Evolutionary conservation across 1,140 invertebrate species (phyloP), one percentile per base, ranked within the genome.

Genomic region (Hypothenemus hampei): DNA sequence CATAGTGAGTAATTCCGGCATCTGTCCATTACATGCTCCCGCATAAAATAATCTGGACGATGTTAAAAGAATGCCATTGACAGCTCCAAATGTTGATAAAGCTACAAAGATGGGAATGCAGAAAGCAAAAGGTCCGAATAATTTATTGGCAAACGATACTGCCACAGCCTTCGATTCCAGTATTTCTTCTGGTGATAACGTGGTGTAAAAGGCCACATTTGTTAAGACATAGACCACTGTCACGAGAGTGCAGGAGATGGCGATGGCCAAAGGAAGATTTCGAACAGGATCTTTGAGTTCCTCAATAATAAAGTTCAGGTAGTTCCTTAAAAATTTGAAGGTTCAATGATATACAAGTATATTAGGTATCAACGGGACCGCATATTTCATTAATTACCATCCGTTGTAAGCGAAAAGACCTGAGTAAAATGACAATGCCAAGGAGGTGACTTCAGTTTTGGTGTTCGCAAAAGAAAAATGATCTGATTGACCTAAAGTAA

Each of bases 331-430:
- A 71, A 20, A n/a, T n/a, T n/a, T n/a, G 26, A 31, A 31, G 13
- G 13, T 31, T 13, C 3, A 8, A 3, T 3, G 13, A 31, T 1
- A 13, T 13, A 31, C 26, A 31, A 31, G 13, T 13, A 2, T 11
- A 2, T 13, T 29, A 29, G 26, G 26, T 3, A 31, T 7, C n/a
- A n/a, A 29, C 24, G 24, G 11, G 24, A 6, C 6, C 26, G 6
- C n/a, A 29, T 29, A 29, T 7, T n/a, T 2, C 1, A 36, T 36
- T 19, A 71, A 77, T 78, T 76, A 93, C 93, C 93, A 99, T 73
- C 97, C 97, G 70, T 98, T 98, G 77, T 99, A 99, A 11, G 97
- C 96, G 75, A 99, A 99, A 37, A 99, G 78, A 39, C 96, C 97
- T 0, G 94, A 97, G 75, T 99, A 99, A 74, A 99, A 99, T 10